Evolutionary conservation across 2,113 vertebrate species (phyloP).

Genomic region (Hippotragus niger): DNA sequence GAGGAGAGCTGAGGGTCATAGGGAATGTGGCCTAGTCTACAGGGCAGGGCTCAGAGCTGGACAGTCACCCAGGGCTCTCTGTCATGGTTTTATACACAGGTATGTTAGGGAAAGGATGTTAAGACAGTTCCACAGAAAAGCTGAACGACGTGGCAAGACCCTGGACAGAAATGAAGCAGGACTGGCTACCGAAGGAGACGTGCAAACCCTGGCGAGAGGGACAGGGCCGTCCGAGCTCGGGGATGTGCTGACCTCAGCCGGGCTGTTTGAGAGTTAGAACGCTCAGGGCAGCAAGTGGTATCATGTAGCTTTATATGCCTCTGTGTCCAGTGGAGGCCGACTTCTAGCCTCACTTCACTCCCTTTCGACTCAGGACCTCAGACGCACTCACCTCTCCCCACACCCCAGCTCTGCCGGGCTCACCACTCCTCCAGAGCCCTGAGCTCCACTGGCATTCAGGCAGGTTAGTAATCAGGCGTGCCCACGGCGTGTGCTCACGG

Average conservation of each 20-base stretch:
- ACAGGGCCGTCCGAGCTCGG: accelerated
- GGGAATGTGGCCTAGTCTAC: background rate
- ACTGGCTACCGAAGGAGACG: background rate
- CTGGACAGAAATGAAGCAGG: background rate
- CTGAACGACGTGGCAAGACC: too few species aligned
- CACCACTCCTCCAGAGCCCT: background rate
- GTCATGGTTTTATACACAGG: background rate
- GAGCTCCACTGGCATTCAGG: accelerated
- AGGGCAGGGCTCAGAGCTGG: too few species aligned
- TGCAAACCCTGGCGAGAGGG: background rate
- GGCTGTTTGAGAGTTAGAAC: background rate
- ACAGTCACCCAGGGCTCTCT: too few species aligned
- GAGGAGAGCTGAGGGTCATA: background rate
- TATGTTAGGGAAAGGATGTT: background rate
- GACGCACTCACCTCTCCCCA: background rate
- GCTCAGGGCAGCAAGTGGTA: background rate
- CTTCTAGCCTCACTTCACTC: background rate
- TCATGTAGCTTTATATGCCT: background rate
- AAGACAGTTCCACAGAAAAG: background rate
- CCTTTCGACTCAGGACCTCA: background rate
- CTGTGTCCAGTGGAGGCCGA: background rate
- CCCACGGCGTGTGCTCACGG: background rate
- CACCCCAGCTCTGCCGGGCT: background rate
- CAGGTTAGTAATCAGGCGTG: background rate
- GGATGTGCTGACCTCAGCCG: background rate